phyloP scores from a whole-genome alignment of 2,797 vertebrate species.

The Diceros bicornis region DNA sequence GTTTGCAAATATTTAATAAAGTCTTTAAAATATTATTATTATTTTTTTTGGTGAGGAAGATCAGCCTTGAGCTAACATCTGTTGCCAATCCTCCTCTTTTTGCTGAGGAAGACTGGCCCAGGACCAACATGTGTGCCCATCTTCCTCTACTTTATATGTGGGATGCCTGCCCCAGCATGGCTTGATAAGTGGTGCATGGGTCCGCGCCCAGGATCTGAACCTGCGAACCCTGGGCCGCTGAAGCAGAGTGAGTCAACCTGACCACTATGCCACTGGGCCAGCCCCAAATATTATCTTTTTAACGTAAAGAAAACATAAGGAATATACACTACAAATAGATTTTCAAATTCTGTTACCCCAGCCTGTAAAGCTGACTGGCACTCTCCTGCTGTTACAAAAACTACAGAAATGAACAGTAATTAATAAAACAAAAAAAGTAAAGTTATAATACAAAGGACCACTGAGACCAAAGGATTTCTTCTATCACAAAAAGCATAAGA shows the following conservation, averaged over 20 bases:
- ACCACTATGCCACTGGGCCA: too few relatives aligned
- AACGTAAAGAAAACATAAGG: not conserved
- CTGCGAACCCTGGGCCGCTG: too few relatives aligned
- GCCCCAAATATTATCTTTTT: not conserved
- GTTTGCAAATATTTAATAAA: not conserved
- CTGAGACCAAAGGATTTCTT: not conserved
- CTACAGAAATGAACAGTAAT: not conserved
- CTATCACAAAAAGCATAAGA: not conserved
- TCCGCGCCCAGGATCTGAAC: too few relatives aligned
- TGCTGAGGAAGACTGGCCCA: too few relatives aligned
- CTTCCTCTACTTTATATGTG: too few relatives aligned
- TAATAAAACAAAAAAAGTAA: constrained; percentile 14
- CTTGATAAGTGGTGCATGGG: too few relatives aligned
- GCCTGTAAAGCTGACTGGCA: not conserved
- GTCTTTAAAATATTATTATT: not conserved
- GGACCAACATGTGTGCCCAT: too few relatives aligned
- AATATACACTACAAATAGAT: not conserved
- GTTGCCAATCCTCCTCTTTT: too few relatives aligned
- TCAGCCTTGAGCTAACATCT: too few relatives aligned
- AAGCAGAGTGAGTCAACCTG: too few relatives aligned
- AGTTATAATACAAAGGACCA: not conserved
- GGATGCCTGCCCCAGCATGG: too few relatives aligned
- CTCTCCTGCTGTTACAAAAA: not conserved
- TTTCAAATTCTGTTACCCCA: constrained; percentile 42
- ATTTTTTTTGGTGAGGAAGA: too few relatives aligned